These are phyloP conservation scores for Eupithecia subumbrata DNA, from an alignment of 2,888 invertebrate species.

Conservation along the genomic window DNA sequence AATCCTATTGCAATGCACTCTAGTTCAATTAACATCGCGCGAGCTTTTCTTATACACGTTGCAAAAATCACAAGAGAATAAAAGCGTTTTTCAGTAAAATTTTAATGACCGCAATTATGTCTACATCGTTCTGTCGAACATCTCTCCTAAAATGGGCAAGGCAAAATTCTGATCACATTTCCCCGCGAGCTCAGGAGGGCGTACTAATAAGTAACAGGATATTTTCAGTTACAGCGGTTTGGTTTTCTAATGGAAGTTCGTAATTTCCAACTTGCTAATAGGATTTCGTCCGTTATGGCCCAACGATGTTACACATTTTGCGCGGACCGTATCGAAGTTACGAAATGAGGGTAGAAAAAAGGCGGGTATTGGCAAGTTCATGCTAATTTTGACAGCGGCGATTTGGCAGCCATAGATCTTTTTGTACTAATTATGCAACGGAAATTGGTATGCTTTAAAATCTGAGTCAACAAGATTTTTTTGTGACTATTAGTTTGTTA, in stretches of 20 bases:
- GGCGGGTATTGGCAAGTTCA: constrained; percentile 68
- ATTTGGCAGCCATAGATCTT: constrained; percentile 53
- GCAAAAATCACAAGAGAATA: neutral
- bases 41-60: neutral
- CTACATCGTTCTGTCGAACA: neutral
- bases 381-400: constrained; percentile 69
- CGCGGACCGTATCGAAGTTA: constrained; percentile 74
- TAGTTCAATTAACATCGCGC: neutral
- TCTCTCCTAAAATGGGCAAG: constrained; percentile 3
- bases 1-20: neutral
- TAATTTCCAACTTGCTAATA: constrained; percentile 59
- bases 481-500: neutral
- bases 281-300: constrained; percentile 67
- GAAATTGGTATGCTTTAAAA: constrained; percentile 14
- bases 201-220: constrained; percentile 38
- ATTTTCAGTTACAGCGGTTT: constrained; percentile 43
- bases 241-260: constrained; percentile 45
- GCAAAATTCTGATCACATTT: constrained; percentile 30
- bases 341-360: constrained; percentile 68
- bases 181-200: constrained; percentile 12
- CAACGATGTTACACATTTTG: constrained; percentile 77
- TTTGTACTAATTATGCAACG: constrained; percentile 27
- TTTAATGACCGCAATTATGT: neutral
- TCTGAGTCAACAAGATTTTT: constrained; percentile 4
- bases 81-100: neutral